Evolutionary conservation across 2,888 invertebrate genomes (phyloP), one percentile per base, ranked within the genome.

Genomic region (Spisula subtruncata): DNA sequence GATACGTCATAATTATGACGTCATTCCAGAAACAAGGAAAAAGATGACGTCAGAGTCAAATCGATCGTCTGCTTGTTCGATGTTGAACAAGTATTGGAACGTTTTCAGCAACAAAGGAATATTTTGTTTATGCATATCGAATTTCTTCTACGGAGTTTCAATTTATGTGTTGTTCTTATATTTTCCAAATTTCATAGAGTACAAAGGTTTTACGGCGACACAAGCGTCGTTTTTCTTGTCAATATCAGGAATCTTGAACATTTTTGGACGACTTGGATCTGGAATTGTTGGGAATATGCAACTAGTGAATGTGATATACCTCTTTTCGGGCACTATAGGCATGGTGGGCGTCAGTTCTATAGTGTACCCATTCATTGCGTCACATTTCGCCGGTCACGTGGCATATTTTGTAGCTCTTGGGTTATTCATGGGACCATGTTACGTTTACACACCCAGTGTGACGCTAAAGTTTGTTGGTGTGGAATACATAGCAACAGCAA

Each of bases 101-200:
- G 46, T 87, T 12, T 85, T 90, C 41, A 56, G 41, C 35, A 86
- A 86, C 16, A 83, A 51, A 32, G 54, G 81, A 2, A 56, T 92
- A 25, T 16, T 86, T 2, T 83, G 29, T 32, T 20, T 89, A 16
- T 54, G 83, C 20, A 8, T 92, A 5, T n/a, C 46, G n/a, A 84
- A 83, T 16, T 56, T 81, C 48, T 41, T 86, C 32, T 83, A 60
- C 29, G 82, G 87, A 79, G 51, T 89, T 32, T 89, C 89, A 29
- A 81, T 83, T 14, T 88, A 88, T 75, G 20, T 92, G n/a, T 48
- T 92, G 16, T 92, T 88, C 48, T 46, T 92, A 10, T 88, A 90
- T 86, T 88, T 92, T 60, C 87, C 90, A 29, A 87, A 83, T 16
- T 90, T 83, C 16, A 84, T 85, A 0, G 86, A 83, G 6, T 71